phyloP scores from a whole-genome alignment of 2,797 vertebrate species.

The Pipistrellus pygmaeus region DNA sequence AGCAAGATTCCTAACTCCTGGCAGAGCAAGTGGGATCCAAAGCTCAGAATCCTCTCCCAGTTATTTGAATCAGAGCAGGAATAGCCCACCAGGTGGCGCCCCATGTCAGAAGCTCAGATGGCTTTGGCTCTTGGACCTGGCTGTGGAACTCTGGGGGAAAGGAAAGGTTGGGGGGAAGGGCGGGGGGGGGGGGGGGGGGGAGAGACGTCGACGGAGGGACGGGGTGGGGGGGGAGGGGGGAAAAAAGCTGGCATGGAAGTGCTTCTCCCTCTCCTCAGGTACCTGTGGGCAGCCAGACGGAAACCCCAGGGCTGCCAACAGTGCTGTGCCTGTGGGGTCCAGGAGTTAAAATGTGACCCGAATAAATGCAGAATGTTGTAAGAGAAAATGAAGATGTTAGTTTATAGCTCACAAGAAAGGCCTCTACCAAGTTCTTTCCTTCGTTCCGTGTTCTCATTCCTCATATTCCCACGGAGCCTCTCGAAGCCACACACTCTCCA shows the following conservation, averaged over 20 bases:
- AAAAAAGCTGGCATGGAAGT: accelerated
- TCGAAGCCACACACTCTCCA: not conserved
- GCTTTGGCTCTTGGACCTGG: not conserved
- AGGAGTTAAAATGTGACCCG: not conserved
- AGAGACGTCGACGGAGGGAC: no score
- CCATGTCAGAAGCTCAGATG: accelerated
- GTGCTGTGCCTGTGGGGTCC: not conserved
- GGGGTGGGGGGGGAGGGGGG: no score
- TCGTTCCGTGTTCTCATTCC: not conserved
- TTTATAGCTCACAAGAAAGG: not conserved
- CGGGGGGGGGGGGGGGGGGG: no score
- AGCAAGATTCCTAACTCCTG: not conserved
- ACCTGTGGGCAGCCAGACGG: not conserved
- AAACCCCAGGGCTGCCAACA: no score
- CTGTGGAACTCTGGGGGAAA: not conserved
- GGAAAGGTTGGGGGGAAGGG: no score
- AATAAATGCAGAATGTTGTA: not conserved
- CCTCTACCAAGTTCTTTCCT: not conserved
- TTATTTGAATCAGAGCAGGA: accelerated
- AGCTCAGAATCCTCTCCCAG: not conserved
- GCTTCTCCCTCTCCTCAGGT: not conserved
- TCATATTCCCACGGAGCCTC: accelerated
- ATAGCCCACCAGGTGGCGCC: constrained; percentile 23
- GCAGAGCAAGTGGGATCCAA: accelerated
- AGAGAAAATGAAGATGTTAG: not conserved